phyloP scores from a whole-genome alignment of 2,113 vertebrate species.

The Perca fluviatilis region DNA sequence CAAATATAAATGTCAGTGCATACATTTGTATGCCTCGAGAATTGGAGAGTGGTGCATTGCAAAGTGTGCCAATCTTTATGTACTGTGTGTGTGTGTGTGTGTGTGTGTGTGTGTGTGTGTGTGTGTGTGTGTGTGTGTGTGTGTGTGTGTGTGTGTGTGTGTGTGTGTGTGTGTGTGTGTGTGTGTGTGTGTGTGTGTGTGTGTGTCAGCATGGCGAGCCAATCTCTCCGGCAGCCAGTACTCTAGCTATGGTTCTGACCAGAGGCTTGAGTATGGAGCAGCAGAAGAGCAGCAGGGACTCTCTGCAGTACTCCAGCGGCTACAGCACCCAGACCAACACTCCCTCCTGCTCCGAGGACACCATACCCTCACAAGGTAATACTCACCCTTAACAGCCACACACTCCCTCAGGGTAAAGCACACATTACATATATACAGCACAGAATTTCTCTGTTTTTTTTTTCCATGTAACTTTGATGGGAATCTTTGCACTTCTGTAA shows the following conservation, averaged over 20 bases:
- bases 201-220: conserved; percentile 90
- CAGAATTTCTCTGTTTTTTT: neutral
- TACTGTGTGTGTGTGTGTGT: neutral
- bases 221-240: conserved; percentile 91
- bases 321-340: conserved; percentile 98
- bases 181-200: conserved; percentile 5
- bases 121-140: no score
- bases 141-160: no score
- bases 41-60: conserved; percentile 9
- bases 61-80: conserved; percentile 44
- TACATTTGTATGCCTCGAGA: neutral
- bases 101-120: no score
- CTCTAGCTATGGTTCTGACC: conserved; percentile 96
- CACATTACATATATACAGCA: neutral
- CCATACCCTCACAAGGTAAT: conserved; percentile 98
- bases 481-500: neutral
- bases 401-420: neutral
- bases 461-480: conserved; percentile 1
- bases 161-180: conserved; percentile 6
- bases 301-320: conserved; percentile 95
- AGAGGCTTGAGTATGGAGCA: conserved; percentile 95
- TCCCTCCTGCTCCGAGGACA: conserved; percentile 97
- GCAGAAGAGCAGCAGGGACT: conserved; percentile 98
- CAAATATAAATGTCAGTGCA: conserved; percentile 31
- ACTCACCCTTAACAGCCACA: neutral